Evolutionary conservation across 2,113 vertebrate species (phyloP).

Genomic region (Oncorhynchus clarkii): DNA sequence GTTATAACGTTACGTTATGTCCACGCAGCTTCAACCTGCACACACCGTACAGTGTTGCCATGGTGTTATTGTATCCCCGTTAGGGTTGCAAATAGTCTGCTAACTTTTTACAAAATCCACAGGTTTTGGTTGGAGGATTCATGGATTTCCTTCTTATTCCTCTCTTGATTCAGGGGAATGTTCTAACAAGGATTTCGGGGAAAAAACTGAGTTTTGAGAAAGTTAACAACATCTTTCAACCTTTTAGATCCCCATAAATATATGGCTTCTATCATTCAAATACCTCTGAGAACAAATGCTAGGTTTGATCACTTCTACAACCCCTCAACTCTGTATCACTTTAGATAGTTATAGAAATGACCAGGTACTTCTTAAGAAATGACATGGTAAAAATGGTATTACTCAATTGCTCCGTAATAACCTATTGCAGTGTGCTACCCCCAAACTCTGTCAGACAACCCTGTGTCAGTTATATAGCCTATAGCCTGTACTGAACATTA

Average conservation of each 20-base stretch:
- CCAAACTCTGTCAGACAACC: too few species aligned
- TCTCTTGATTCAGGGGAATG: too few species aligned
- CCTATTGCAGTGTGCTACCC: too few species aligned
- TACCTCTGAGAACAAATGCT: slow-evolving; percentile 42
- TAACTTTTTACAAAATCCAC: too few species aligned
- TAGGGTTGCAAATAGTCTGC: too few species aligned
- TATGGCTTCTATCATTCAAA: slow-evolving; percentile 76
- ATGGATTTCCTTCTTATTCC: too few species aligned
- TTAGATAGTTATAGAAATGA: slow-evolving; percentile 60
- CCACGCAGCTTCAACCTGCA: not conserved
- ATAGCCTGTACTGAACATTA: too few species aligned
- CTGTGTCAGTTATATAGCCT: too few species aligned
- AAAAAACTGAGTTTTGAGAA: too few species aligned
- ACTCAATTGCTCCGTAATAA: too few species aligned
- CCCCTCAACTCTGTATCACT: not conserved
- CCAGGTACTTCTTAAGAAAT: not conserved
- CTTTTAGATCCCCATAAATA: slow-evolving; percentile 68
- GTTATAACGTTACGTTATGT: slow-evolving; percentile 23
- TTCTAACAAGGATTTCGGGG: too few species aligned
- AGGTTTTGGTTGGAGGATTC: too few species aligned
- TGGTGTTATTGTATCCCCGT: not conserved
- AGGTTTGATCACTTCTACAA: not conserved
- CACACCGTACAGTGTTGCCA: slow-evolving; percentile 26
- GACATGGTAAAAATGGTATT: not conserved
- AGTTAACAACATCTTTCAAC: slow-evolving; percentile 29